Base-by-base conservation (phyloP, 2,113 vertebrate genomes). In the Campylomormyrus tamandua region DNA sequence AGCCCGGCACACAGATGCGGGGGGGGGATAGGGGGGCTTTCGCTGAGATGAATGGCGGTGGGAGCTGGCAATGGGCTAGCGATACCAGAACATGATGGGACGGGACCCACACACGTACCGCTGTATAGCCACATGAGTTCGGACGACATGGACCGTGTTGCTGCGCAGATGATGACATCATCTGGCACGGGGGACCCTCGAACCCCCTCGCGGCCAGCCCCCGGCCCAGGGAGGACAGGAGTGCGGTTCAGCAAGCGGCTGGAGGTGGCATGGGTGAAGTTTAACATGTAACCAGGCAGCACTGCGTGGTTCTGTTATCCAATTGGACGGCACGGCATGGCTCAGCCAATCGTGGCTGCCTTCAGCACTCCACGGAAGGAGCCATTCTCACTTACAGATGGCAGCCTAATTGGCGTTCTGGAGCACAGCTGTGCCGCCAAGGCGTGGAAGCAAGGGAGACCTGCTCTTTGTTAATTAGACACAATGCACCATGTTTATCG, bases 361-460 rank as follows among this genome's bases (percentile, higher is more conserved):
- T 48, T 84, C 45, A 42, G 74, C 39, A 42, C 6, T 80, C 31
- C 17, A 3, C 9, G 48, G 88, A 46, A 70, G 88, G 10, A 50
- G 21, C 27, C 31, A 10, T 15, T n/a, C 53, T 13, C 27, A 1
- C 27, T 87, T 93, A 93, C 95, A 96, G 95, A 95, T 95, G 94
- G 94, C 89, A 91, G 93, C 93, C 91, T 95, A 94, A 95, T 94
- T 94, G 92, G 92, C 92, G 92, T 92, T 90, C 91, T 92, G 91
- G 92, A 93, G 94, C 93, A 91, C 94, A 95, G 93, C 93, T 95
- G 94, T 91, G 92, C 91, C 91, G 92, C 93, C 91, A 93, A 95
- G 93, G 94, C 93, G 94, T 87, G 62, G 89, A 53, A 87, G 45
- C 49, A 17, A 89, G 74, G 83, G 89, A 83, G 62, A 66, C 39